Conservation (phyloP, 1,140 invertebrate genomes). For the Pinna nobilis region DNA sequence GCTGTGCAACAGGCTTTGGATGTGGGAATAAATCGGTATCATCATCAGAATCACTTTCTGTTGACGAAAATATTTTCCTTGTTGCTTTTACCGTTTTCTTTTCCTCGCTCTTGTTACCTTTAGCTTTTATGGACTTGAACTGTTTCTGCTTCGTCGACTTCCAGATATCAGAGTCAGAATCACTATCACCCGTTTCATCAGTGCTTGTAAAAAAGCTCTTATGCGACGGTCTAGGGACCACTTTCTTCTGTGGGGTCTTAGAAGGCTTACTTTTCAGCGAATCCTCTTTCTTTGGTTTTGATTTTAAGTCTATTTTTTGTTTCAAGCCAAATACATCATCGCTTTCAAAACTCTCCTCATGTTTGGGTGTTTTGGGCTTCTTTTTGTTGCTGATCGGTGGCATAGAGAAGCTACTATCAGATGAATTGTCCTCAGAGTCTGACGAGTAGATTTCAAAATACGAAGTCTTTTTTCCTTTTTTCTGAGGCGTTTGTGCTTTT, state of each 20-base stretch:
- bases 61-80: constrained; percentile 7
- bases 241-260: constrained; percentile 22
- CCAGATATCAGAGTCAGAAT: constrained; percentile 46
- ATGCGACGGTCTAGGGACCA: background rate
- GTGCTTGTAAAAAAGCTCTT: constrained; percentile 10
- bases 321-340: constrained; percentile 29
- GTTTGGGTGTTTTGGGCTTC: constrained; percentile 14
- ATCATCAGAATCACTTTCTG: constrained; percentile 14
- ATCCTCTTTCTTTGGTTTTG: constrained; percentile 19
- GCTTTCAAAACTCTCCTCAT: constrained; percentile 20
- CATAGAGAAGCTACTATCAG: constrained; percentile 25
- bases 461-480: constrained; percentile 43
- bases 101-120: constrained; percentile 17
- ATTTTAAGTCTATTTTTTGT: constrained; percentile 23
- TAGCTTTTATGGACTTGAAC: constrained; percentile 10
- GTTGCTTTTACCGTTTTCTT: constrained; percentile 24
- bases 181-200: constrained; percentile 52
- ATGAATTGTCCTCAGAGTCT: constrained; percentile 48
- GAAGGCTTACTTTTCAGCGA: constrained; percentile 21
- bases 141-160: too few relatives aligned
- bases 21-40: constrained; percentile 1
- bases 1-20: background rate
- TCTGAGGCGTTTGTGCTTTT: constrained; percentile 8
- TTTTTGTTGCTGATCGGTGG: constrained; percentile 28
- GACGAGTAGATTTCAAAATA: constrained; percentile 54